Percentiles rank a stretch among this genome's conserved stretches.
Evolutionary conservation across 2,888 invertebrate genomes (phyloP).

Genomic region (Glomeris marginata): DNA sequence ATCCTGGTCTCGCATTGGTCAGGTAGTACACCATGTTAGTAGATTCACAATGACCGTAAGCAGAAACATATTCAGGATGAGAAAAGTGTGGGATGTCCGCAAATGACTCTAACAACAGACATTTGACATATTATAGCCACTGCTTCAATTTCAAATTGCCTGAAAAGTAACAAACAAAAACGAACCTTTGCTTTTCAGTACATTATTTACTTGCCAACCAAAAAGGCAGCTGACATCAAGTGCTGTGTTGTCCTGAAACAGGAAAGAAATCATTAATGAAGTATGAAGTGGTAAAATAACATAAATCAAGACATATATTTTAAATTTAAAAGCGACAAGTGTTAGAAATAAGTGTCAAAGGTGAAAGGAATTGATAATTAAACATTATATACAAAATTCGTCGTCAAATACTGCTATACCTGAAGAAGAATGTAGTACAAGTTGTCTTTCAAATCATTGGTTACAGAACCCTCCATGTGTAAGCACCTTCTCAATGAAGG

Average conservation of each 20-base stretch:
- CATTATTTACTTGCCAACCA: conserved; percentile 7
- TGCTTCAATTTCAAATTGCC: not conserved
- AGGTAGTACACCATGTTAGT: conserved; percentile 10
- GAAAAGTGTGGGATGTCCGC: conserved; percentile 9
- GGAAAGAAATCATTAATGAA: too few relatives aligned
- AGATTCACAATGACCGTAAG: conserved; percentile 2
- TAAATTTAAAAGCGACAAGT: too few relatives aligned
- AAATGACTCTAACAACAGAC: not conserved
- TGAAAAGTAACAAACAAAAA: not conserved
- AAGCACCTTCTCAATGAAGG: too few relatives aligned
- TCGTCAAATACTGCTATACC: too few relatives aligned
- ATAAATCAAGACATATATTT: too few relatives aligned
- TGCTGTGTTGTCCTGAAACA: conserved; percentile 3
- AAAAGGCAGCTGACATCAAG: conserved; percentile 5
- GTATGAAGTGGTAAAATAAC: too few relatives aligned
- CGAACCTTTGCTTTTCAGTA: conserved; percentile 3
- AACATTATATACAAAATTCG: too few relatives aligned
- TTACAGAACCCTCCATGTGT: too few relatives aligned
- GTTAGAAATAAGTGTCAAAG: too few relatives aligned
- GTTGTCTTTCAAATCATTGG: too few relatives aligned
- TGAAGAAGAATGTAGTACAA: too few relatives aligned
- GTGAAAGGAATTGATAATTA: too few relatives aligned
- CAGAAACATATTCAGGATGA: conserved; percentile 8
- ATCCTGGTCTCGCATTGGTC: conserved; percentile 8
- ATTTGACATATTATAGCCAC: not conserved